These are phyloP conservation scores for Heteractis magnifica DNA, from an alignment of 92 coral and sea anemone species.

Conservation along the genomic window DNA sequence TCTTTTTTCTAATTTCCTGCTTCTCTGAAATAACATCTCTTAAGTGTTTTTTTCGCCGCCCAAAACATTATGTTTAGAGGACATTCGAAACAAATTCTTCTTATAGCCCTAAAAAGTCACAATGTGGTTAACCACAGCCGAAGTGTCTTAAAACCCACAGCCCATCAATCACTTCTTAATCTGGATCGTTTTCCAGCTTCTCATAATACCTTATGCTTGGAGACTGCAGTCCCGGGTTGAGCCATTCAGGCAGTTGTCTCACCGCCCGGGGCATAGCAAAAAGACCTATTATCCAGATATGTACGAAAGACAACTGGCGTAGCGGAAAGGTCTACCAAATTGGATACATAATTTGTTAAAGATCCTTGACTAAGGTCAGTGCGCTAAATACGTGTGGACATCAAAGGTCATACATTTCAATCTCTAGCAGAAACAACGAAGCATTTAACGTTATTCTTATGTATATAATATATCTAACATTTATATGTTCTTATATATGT, in stretches of 20 bases:
- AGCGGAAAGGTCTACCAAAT: slow-evolving; percentile 9
- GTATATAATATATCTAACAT: too few species aligned
- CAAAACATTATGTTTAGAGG: slow-evolving; percentile 20
- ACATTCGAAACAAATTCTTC: slow-evolving; percentile 25
- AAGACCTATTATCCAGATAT: slow-evolving; percentile 5
- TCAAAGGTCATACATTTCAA: background rate
- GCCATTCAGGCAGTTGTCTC: background rate
- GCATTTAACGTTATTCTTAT: too few species aligned
- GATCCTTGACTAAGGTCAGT: slow-evolving; percentile 22
- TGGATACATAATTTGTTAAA: slow-evolving; percentile 8
- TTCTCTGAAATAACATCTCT: slow-evolving; percentile 14
- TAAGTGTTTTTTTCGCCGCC: slow-evolving; percentile 10
- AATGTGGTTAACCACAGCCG: slow-evolving; percentile 18
- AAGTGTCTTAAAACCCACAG: slow-evolving; percentile 25
- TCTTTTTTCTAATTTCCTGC: slow-evolving; percentile 25
- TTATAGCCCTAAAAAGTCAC: slow-evolving; percentile 23
- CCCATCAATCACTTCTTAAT: slow-evolving; percentile 31
- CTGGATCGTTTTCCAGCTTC: slow-evolving; percentile 30
- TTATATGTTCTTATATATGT: too few species aligned
- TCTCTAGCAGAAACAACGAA: background rate
- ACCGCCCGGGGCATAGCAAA: background rate
- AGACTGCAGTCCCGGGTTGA: background rate
- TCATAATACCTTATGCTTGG: background rate
- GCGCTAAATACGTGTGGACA: slow-evolving; percentile 3
- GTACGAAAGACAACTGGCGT: background rate